Evolutionary conservation across 2,113 vertebrate species (phyloP).

Genomic region (Terrapene triunguis): DNA sequence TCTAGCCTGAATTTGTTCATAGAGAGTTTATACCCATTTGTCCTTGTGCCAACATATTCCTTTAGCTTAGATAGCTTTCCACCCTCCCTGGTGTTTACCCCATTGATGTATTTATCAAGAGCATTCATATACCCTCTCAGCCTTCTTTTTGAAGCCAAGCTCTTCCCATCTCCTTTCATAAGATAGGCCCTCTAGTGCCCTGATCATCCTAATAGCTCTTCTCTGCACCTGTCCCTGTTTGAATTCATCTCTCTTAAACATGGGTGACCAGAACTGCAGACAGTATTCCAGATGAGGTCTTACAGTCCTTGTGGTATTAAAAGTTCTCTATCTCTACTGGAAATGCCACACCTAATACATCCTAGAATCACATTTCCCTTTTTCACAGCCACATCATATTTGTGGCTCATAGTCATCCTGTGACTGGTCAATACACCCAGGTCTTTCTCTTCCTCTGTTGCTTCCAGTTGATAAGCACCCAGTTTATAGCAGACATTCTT

Average conservation of each 20-base stretch:
- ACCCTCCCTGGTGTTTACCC: background rate
- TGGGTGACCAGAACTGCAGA: too few relatives aligned
- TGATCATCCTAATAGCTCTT: background rate
- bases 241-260: background rate
- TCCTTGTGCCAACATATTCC: background rate
- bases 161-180: background rate
- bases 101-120: background rate
- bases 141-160: background rate
- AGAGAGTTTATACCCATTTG: background rate
- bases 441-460: background rate
- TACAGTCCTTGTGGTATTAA: background rate
- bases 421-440: too few relatives aligned
- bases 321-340: background rate
- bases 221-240: background rate
- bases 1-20: background rate
- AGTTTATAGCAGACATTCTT: background rate
- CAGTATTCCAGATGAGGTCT: background rate
- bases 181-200: background rate
- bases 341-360: background rate
- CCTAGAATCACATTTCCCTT: background rate
- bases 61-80: background rate
- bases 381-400: background rate
- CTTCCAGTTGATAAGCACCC: background rate
- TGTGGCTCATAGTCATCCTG: background rate
- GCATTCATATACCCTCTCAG: background rate